Conservation (phyloP, 2,797 vertebrate genomes). For the Danio tinwini region DNA sequence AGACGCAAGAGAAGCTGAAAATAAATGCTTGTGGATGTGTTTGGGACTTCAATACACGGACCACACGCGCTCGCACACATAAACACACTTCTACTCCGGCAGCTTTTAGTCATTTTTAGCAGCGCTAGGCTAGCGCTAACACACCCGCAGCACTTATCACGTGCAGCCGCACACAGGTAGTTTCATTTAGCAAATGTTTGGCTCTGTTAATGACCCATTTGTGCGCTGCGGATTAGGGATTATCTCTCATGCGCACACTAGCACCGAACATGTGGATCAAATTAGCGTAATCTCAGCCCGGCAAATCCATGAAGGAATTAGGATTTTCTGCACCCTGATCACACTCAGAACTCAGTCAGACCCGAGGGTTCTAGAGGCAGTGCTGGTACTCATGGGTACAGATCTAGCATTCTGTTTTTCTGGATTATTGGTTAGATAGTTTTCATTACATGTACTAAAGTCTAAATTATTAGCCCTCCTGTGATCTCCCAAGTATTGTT, state of each 20-base stretch:
- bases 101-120: slow-evolving; percentile 28
- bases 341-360: slow-evolving; percentile 27
- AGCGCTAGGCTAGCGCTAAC: slow-evolving; percentile 34
- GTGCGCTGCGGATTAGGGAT: slow-evolving; percentile 66
- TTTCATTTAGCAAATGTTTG: slow-evolving; percentile 53
- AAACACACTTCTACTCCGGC: slow-evolving; percentile 2
- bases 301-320: slow-evolving; percentile 72
- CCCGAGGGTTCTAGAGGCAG: background rate
- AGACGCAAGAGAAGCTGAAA: slow-evolving; percentile 41
- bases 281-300: slow-evolving; percentile 69
- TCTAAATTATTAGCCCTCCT: no score
- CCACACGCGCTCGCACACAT: slow-evolving; percentile 47
- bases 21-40: slow-evolving; percentile 48
- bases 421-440: no score
- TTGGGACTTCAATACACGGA: slow-evolving; percentile 26
- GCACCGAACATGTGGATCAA: slow-evolving; percentile 69
- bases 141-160: slow-evolving; percentile 21
- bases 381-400: background rate
- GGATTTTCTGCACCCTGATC: slow-evolving; percentile 67
- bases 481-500: no score
- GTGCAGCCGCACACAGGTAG: slow-evolving; percentile 44
- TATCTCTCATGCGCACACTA: slow-evolving; percentile 66
- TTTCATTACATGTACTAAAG: no score
- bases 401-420: background rate
- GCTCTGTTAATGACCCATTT: slow-evolving; percentile 52